Percentiles rank a stretch among this genome's conserved stretches.
These are phyloP conservation scores for Halocynthia aurantium DNA, from an alignment of 23 tunicate genomes.

Conservation along the genomic window DNA sequence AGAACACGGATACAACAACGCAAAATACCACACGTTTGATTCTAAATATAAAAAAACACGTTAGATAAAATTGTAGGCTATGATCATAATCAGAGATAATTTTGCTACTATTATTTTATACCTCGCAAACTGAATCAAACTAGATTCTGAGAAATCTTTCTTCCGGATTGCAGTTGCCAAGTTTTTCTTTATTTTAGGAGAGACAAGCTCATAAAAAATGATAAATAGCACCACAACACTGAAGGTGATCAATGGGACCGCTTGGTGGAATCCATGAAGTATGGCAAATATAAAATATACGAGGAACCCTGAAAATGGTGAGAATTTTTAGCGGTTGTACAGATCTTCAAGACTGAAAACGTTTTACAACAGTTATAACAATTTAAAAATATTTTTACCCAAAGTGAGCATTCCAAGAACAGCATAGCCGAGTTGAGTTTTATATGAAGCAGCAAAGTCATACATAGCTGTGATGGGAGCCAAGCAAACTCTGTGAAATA, in stretches of 20 bases:
- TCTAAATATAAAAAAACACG: not conserved
- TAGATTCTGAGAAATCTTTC: not conserved
- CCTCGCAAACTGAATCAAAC: too few relatives aligned
- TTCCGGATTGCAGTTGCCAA: not conserved
- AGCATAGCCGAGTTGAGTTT: too few relatives aligned
- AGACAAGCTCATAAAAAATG: constrained; percentile 20
- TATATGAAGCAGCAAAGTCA: too few relatives aligned
- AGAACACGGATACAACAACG: constrained; percentile 21
- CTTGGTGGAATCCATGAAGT: constrained; percentile 16
- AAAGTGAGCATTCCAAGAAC: too few relatives aligned
- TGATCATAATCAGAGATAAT: too few relatives aligned
- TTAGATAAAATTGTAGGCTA: not conserved
- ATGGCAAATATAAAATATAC: constrained; percentile 36
- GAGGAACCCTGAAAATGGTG: constrained; percentile 19
- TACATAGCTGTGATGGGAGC: too few relatives aligned
- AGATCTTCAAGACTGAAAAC: too few relatives aligned
- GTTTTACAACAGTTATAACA: too few relatives aligned
- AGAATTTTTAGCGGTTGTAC: not conserved
- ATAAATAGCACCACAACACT: constrained; percentile 21
- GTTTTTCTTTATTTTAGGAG: not conserved
- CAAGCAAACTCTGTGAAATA: too few relatives aligned
- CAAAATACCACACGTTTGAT: not conserved
- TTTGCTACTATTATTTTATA: too few relatives aligned
- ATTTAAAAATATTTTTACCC: too few relatives aligned
- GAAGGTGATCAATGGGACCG: constrained; percentile 31